Conservation (phyloP, 2,888 invertebrate genomes). For the Drosophila subsilvestris region DNA sequence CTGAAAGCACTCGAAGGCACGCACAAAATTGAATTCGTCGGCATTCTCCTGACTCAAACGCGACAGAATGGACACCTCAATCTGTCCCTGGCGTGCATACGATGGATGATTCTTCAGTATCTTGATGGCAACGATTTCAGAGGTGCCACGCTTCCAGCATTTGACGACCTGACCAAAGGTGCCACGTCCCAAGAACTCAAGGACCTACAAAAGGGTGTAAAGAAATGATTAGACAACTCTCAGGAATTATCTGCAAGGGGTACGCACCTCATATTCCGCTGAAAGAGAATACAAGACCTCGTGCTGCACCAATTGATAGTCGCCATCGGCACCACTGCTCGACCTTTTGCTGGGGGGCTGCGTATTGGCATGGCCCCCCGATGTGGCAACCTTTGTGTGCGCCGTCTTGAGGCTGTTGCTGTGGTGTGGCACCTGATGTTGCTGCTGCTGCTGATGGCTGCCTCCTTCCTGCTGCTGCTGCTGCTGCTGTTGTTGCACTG, state of each 20-base stretch:
- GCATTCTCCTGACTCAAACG: conserved; percentile 98
- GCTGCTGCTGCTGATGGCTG: conserved; percentile 33
- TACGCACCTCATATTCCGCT: conserved; percentile 90
- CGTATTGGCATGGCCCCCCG: conserved; percentile 85
- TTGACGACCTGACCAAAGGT: conserved; percentile 99
- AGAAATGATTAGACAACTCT: not conserved
- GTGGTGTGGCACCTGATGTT: conserved; percentile 58
- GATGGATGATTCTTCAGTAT: conserved; percentile 99
- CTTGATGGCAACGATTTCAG: conserved; percentile 99
- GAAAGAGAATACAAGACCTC: conserved; percentile 98
- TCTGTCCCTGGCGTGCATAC: conserved; percentile 99
- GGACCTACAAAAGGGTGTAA: conserved; percentile 87
- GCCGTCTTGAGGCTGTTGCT: conserved; percentile 84
- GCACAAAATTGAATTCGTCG: conserved; percentile 99
- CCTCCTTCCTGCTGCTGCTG: conserved; percentile 53
- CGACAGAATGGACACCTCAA: conserved; percentile 98
- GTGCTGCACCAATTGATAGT: conserved; percentile 99
- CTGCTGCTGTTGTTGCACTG: conserved; percentile 55
- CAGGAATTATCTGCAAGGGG: not conserved
- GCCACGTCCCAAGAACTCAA: conserved; percentile 99
- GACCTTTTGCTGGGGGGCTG: conserved; percentile 88
- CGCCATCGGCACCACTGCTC: conserved; percentile 96
- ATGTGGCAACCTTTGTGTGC: conserved; percentile 84
- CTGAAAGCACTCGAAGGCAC: conserved; percentile 99
- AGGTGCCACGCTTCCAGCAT: conserved; percentile 99